Evolutionary conservation across 1,140 invertebrate species (phyloP).

Genomic region (Drosophila nasuta): DNA sequence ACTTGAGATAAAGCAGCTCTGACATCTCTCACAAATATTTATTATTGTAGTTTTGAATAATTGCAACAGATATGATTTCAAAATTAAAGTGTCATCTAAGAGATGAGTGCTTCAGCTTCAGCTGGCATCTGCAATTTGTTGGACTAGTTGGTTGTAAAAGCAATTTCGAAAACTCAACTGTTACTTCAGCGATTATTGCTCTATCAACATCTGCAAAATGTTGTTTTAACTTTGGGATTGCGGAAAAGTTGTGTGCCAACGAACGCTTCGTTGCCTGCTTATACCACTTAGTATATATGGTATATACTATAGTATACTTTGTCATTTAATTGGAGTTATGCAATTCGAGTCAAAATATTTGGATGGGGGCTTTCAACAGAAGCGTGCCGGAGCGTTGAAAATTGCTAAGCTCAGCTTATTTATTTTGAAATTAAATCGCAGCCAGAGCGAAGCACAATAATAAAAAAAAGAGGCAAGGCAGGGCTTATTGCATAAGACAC

Average conservation of each 20-base stretch:
- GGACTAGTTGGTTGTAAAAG: too few species aligned
- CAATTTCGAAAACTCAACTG: too few species aligned
- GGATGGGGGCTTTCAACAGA: constrained; percentile 49
- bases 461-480: constrained; percentile 47
- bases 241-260: constrained; percentile 56
- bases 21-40: too few species aligned
- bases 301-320: constrained; percentile 24
- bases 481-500: constrained; percentile 70
- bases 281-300: neutral
- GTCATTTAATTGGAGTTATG: constrained; percentile 63
- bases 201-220: neutral
- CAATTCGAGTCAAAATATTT: constrained; percentile 48
- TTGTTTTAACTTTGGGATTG: constrained; percentile 39
- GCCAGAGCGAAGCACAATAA: constrained; percentile 59
- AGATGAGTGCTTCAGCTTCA: neutral
- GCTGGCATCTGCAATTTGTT: too few species aligned
- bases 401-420: constrained; percentile 59
- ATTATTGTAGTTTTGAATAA: neutral
- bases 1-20: too few species aligned
- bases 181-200: neutral
- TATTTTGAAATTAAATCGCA: constrained; percentile 77
- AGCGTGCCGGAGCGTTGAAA: constrained; percentile 74
- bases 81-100: neutral
- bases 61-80: neutral
- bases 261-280: constrained; percentile 35